Evolutionary conservation across 2,797 vertebrate genomes (phyloP).

Genomic region (Tangara arthus): DNA sequence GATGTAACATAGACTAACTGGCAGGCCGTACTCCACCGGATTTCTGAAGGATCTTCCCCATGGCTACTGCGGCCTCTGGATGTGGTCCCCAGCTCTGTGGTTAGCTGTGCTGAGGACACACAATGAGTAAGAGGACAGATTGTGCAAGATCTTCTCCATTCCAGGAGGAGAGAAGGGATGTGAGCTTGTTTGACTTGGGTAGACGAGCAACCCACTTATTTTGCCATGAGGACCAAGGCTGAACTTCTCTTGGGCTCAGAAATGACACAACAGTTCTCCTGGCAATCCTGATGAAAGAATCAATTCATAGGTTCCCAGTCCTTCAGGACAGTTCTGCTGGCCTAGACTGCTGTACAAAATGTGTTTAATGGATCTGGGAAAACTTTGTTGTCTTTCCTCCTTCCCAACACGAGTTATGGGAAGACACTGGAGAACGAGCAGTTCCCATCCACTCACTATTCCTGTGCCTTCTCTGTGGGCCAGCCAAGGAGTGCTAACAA

Average conservation of each 20-base stretch:
- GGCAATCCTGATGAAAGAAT: slow-evolving; percentile 44
- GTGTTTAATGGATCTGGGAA: neutral
- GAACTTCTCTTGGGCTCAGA: neutral
- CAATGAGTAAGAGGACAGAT: slow-evolving; percentile 31
- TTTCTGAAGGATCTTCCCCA: neutral
- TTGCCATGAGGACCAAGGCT: neutral
- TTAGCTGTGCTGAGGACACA: neutral
- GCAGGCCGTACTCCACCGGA: neutral
- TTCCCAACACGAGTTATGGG: neutral
- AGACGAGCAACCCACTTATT: neutral
- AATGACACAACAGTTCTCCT: slow-evolving; percentile 17
- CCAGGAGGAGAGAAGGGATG: neutral
- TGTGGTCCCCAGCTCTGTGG: slow-evolving; percentile 22
- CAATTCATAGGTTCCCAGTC: neutral
- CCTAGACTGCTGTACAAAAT: neutral
- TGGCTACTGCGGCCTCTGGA: neutral
- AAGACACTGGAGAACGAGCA: neutral
- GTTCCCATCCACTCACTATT: neutral
- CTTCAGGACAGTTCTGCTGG: neutral
- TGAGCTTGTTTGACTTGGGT: slow-evolving; percentile 50
- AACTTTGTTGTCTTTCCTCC: slow-evolving; percentile 14
- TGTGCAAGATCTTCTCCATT: slow-evolving; percentile 27
- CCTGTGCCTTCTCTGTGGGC: neutral
- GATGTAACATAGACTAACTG: neutral
- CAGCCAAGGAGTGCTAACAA: neutral